Conservation (phyloP, 2,888 invertebrate genomes). For the Microctonus brassicae region DNA sequence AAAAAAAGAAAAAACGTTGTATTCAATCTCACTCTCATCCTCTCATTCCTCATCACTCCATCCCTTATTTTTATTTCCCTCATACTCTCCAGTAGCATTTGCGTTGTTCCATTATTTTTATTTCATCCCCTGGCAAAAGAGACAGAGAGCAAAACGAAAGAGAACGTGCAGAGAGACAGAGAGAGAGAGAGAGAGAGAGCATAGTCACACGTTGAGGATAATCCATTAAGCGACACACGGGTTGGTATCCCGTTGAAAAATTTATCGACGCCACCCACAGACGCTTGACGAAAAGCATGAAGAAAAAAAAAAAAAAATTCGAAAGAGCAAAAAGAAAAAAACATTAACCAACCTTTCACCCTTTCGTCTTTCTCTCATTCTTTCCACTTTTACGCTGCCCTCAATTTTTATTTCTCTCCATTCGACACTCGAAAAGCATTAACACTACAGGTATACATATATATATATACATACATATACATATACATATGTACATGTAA, state of each 20-base stretch:
- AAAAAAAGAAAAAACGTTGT: background rate
- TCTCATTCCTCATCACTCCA: too few relatives aligned
- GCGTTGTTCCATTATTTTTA: conserved; percentile 33
- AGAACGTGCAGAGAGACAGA: background rate
- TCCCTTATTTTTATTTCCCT: background rate
- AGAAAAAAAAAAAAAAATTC: background rate
- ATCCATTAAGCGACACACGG: conserved; percentile 33
- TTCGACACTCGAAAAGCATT: conserved; percentile 19
- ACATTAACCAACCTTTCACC: conserved; percentile 5
- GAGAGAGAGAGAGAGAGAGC: conserved; percentile 2
- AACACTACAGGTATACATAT: background rate
- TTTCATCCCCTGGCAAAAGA: conserved; percentile 8
- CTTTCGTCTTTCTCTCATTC: background rate
- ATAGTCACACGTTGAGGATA: conserved; percentile 26
- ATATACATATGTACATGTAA: too few relatives aligned
- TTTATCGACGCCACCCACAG: conserved; percentile 26
- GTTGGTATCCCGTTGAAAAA: conserved; percentile 30
- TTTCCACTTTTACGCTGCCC: background rate
- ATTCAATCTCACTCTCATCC: background rate
- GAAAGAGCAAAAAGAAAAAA: conserved; percentile 6
- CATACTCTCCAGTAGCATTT: background rate
- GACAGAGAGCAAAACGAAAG: background rate
- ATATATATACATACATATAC: background rate
- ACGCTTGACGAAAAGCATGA: background rate
- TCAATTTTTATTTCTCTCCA: conserved; percentile 3